phyloP scores from a whole-genome alignment of 2,113 vertebrate genomes.

The Candoia aspera region DNA sequence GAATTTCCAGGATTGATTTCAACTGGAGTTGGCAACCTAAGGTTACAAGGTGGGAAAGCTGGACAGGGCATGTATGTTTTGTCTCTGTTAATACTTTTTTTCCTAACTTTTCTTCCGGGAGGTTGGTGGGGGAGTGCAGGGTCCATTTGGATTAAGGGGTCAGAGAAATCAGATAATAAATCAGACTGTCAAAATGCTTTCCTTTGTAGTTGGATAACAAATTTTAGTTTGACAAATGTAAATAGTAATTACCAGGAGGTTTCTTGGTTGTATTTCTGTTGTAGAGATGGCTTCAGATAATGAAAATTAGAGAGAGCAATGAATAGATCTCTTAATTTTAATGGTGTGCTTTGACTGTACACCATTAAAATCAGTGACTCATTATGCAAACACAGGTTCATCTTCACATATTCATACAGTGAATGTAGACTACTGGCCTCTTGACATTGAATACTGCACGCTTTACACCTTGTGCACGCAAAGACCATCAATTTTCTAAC shows the following conservation, averaged over 20 bases:
- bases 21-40: neutral
- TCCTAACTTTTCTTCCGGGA: neutral
- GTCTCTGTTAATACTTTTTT: neutral
- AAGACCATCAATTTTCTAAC: constrained; percentile 45
- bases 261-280: neutral
- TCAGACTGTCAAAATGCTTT: neutral
- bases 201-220: constrained; percentile 7
- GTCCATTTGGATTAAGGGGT: neutral
- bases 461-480: constrained; percentile 33
- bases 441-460: constrained; percentile 35
- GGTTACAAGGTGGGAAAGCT: neutral
- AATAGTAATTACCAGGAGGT: neutral
- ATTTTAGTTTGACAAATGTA: neutral
- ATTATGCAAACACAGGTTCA: constrained; percentile 28
- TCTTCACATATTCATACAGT: constrained; percentile 33
- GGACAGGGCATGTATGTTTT: neutral
- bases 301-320: constrained; percentile 11
- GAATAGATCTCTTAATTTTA: neutral
- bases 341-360: neutral
- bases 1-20: neutral
- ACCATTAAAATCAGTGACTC: constrained; percentile 17
- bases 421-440: constrained; percentile 7
- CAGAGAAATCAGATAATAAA: neutral
- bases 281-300: neutral
- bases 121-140: neutral